These are phyloP conservation scores for Antechinus flavipes DNA, from an alignment of 2,113 vertebrate species.

Conservation along the genomic window DNA sequence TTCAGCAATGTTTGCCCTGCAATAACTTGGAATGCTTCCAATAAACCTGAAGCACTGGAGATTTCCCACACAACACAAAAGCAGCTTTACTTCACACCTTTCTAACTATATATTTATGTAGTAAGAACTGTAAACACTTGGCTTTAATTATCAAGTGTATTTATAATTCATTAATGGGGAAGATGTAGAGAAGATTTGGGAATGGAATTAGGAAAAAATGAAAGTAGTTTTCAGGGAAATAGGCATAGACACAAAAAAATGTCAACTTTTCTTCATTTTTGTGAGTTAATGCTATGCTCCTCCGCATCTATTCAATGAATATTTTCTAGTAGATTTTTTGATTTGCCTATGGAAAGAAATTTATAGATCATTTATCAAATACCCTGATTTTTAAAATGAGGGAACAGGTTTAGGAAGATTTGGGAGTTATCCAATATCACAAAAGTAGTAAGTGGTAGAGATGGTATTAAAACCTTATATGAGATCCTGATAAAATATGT, in stretches of 20 bases:
- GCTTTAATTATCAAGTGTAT: conserved; percentile 71
- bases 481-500: neutral
- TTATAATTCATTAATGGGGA: conserved; percentile 73
- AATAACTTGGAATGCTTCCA: conserved; percentile 17
- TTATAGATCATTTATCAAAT: neutral
- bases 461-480: neutral
- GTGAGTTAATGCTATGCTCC: neutral
- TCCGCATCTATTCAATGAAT: neutral
- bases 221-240: conserved; percentile 49
- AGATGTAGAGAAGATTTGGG: conserved; percentile 56
- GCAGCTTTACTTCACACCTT: conserved; percentile 51
- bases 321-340: neutral
- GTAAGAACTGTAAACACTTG: conserved; percentile 41
- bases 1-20: neutral
- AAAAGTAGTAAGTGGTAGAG: neutral
- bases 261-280: neutral
- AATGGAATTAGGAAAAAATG: conserved; percentile 51
- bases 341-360: neutral
- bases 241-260: neutral
- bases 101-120: conserved; percentile 1
- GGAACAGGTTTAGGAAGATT: neutral
- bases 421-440: neutral
- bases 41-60: conserved; percentile 44
- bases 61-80: conserved; percentile 49
- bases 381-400: neutral